A percentile compares a stretch with the other conserved stretches of the same genome.
Evolutionary conservation across 2,888 invertebrate species (phyloP).

Genomic region (Leptinotarsa haldemani): DNA sequence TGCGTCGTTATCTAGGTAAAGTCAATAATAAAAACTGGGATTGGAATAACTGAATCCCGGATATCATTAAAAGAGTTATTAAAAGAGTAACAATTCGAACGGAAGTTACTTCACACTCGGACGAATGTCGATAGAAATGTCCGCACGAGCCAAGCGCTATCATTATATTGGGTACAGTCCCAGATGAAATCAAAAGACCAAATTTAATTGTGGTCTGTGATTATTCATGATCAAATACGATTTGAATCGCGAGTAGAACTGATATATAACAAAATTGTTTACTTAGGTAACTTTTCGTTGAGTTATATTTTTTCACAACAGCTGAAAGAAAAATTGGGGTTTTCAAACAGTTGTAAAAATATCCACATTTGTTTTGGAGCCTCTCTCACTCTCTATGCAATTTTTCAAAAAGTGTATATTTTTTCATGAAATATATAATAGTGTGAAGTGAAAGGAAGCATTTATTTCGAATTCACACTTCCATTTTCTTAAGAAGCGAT

Average conservation of each 20-base stretch:
- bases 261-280: background rate
- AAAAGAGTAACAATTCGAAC: constrained; percentile 18
- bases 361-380: too few relatives aligned
- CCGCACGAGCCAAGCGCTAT: constrained; percentile 24
- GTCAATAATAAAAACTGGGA: background rate
- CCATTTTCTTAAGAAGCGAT: too few relatives aligned
- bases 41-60: constrained; percentile 16
- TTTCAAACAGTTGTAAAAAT: too few relatives aligned
- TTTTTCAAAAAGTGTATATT: too few relatives aligned
- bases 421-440: too few relatives aligned
- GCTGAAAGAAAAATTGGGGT: too few relatives aligned
- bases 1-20: background rate
- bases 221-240: constrained; percentile 5
- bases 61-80: constrained; percentile 21
- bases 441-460: too few relatives aligned
- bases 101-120: constrained; percentile 26
- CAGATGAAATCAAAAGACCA: constrained; percentile 1
- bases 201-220: background rate
- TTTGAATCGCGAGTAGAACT: background rate
- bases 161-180: constrained; percentile 16
- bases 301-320: background rate
- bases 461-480: too few relatives aligned
- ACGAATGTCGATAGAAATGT: constrained; percentile 23
- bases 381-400: too few relatives aligned
- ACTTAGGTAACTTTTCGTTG: background rate